Base-by-base conservation (phyloP, 2,888 invertebrate species). In the Suillia variegata region DNA sequence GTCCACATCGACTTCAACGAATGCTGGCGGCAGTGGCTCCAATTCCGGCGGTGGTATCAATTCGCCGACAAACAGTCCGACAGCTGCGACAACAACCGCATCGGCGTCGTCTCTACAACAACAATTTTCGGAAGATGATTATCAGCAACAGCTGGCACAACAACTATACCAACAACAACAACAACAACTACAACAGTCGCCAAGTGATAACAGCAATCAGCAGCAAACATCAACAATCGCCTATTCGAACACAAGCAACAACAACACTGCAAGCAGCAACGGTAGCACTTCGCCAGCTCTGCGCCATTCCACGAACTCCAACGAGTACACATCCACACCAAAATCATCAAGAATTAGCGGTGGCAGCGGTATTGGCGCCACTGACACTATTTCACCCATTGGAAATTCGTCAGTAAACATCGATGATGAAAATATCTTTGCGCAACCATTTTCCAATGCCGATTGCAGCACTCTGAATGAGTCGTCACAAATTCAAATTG, bases 261-360 rank as follows among this genome's bases (percentile, higher is more conserved):
- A n/a, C n/a, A 17, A 13, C 12, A 22, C 21, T 13, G 38, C 21
- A 45, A 21, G 54, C 24, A 26, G 38, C 52, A 52, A 31, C n/a
- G 22, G 38, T 26, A 45, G 38, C 34, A 26, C 5, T 26, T 26
- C 71, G 51, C 65, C 73, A 22, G 62, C 65, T 1, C 75, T 75
- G 56, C 76, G 77, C 33, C 69, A 74, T 64, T 77, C 78, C 33
- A 66, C 70, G 54, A 78, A 76, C 61, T 71, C 75, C n/a, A 72
- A 69, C 63, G 78, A 79, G 52, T 78, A 69, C 51, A 73, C 67
- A 56, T 72, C 76, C 50, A 77, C 79, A 17, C 76, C 79, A 18
- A 78, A 77, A 61, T 68, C 70, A 5, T 54, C 62, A 12, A 61
- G 73, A 47, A 63, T 52, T 56, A 55, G 54, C 57, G 51, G 21